Evolutionary conservation across 1,140 invertebrate genomes (phyloP).

Genomic region (Drosophila sulfurigaster): DNA sequence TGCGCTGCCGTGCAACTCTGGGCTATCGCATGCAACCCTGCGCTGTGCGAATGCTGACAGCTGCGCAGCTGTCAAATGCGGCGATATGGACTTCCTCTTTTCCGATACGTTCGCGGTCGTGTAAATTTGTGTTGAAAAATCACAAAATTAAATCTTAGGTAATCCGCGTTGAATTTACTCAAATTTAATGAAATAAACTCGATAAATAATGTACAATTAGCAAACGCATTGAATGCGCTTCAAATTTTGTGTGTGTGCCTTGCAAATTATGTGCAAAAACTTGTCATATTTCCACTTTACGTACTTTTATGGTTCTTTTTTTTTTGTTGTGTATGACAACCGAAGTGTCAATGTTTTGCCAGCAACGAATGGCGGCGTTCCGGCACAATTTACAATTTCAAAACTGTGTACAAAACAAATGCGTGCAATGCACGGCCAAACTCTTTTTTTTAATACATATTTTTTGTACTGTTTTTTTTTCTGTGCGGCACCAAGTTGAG

Average conservation of each 20-base stretch:
- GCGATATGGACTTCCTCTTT: constrained; percentile 78
- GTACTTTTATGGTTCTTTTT: constrained; percentile 30
- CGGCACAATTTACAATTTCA: constrained; percentile 6
- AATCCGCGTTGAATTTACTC: constrained; percentile 65
- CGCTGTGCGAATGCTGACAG: constrained; percentile 55
- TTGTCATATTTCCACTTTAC: background rate
- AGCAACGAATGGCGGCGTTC: background rate
- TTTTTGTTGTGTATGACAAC: constrained; percentile 67
- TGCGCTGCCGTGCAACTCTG: background rate
- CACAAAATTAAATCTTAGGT: constrained; percentile 83
- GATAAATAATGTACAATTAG: constrained; percentile 25
- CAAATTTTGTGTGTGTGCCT: constrained; percentile 57
- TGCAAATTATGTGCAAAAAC: constrained; percentile 57
- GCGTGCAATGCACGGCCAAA: constrained; percentile 9
- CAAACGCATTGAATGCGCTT: constrained; percentile 19
- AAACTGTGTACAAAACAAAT: constrained; percentile 26
- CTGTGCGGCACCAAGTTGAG: constrained; percentile 35
- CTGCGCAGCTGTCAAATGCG: constrained; percentile 69
- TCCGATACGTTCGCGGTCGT: constrained; percentile 84
- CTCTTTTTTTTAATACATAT: constrained; percentile 30
- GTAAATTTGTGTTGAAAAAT: constrained; percentile 83
- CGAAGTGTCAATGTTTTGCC: constrained; percentile 27
- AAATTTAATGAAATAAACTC: constrained; percentile 46
- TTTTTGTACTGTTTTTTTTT: constrained; percentile 35
- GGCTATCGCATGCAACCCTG: constrained; percentile 23